A percentile compares a stretch with the other conserved stretches of the same genome.
These are phyloP conservation scores for Clepsis dumicolana DNA, from an alignment of 2,888 invertebrate species.

Conservation along the genomic window DNA sequence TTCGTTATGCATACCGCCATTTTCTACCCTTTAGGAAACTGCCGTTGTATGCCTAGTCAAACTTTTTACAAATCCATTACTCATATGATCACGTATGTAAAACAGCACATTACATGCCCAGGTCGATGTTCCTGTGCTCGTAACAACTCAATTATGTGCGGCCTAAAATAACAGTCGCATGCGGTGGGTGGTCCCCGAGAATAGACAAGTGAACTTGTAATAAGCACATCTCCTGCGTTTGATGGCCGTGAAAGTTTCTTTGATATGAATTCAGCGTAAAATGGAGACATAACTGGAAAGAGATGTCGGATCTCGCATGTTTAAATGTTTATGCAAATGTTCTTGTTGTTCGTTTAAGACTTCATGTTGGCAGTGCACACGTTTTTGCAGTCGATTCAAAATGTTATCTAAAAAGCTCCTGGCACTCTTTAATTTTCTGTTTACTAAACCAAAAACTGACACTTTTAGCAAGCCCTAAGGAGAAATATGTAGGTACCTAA, in stretches of 20 bases:
- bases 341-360: not conserved
- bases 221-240: slow-evolving; percentile 65
- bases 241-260: slow-evolving; percentile 56
- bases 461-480: slow-evolving; percentile 13
- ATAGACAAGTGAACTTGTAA: slow-evolving; percentile 69
- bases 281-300: slow-evolving; percentile 45
- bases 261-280: slow-evolving; percentile 44
- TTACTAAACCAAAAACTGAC: not conserved
- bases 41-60: not conserved
- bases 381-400: not conserved
- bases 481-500: slow-evolving; percentile 11
- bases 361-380: not conserved
- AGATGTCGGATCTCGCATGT: not conserved
- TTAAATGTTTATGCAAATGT: not conserved
- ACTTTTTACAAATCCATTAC: not conserved
- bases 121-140: slow-evolving; percentile 65
- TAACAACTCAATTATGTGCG: slow-evolving; percentile 82
- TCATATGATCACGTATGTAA: slow-evolving; percentile 58
- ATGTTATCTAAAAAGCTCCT: not conserved
- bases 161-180: slow-evolving; percentile 71
- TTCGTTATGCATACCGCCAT: not conserved
- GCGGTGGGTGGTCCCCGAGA: slow-evolving; percentile 74
- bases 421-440: not conserved
- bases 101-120: slow-evolving; percentile 70
- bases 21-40: not conserved